Conservation (phyloP, 2,113 vertebrate species). For the Steatornis caripensis region DNA sequence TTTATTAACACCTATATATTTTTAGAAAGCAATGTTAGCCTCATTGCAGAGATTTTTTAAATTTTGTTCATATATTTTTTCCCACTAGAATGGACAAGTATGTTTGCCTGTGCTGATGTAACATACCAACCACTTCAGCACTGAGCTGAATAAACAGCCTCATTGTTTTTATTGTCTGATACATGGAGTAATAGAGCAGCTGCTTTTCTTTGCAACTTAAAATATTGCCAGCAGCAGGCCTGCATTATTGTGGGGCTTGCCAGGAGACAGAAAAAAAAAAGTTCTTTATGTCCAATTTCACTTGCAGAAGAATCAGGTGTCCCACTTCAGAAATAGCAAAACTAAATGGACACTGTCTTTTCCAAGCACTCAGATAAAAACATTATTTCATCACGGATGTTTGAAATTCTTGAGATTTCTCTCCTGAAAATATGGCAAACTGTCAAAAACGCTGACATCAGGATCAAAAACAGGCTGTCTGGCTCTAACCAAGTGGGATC, state of each 20-base stretch:
- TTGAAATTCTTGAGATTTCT: background rate
- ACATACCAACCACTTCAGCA: background rate
- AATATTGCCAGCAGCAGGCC: background rate
- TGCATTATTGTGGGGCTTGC: background rate
- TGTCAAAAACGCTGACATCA: background rate
- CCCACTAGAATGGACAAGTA: rapidly evolving
- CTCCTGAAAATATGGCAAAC: background rate
- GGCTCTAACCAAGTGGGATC: background rate
- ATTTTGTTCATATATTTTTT: too few species aligned
- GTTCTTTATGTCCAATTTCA: background rate
- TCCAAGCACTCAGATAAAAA: background rate
- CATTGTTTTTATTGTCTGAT: background rate
- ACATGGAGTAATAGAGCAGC: background rate
- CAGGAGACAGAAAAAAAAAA: background rate
- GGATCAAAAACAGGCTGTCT: background rate
- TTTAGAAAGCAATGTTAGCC: background rate
- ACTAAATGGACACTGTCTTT: background rate
- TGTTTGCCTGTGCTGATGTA: background rate
- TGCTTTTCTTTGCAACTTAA: background rate
- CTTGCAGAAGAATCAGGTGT: background rate
- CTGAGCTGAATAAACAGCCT: background rate
- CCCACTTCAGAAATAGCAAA: background rate
- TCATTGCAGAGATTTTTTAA: background rate
- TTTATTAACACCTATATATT: background rate
- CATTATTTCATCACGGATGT: background rate